Base-by-base conservation (phyloP, 2,888 invertebrate genomes). In the Iphiclides podalirius region DNA sequence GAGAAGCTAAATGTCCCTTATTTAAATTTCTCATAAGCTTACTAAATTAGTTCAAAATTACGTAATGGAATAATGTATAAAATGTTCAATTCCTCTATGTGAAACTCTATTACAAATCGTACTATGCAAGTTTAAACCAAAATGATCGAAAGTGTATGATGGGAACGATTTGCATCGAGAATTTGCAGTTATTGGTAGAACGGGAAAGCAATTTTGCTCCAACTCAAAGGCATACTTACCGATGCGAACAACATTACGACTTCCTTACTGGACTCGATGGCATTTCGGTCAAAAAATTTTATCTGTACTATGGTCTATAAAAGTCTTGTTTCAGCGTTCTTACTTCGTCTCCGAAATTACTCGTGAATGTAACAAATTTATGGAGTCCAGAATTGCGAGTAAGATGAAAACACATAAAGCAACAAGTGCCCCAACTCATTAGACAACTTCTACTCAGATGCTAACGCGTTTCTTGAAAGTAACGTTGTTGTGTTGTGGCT, bases 171-270 rank as follows among this genome's bases (percentile, higher is more conserved):
- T 26, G 39, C 15, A 34, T 38, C 46, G 16, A 23, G 17, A 14
- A 17, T 47, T 20, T 47, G 40, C 41, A 41, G 35, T 47, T 41
- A 40, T 47, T 40, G 41, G 36, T 41, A 28, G 28, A 35, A 47
- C 26, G 47, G 4, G 40, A 36, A 36, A 47, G 47, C 41, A 41
- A 47, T 47, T 47, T 41, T 14, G 31, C 7, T 9, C 13, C 28
- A 35, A 12, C 13, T 40, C 47, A 40, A 46, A 46, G 33, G 33
- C 14, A 14, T 28, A 33, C 38, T 46, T 38, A 46, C 20, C 34
- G 34, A 34, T 23, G n/a, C 34, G 46, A 40, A 26, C 46, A 35
- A 33, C 14, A 23, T 33, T 20, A 9, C 20, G 2, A 23, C 34
- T 47, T 34, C 46, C 14, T 38, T 28, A 36, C 14, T 40, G 7